Base-by-base conservation (phyloP, 2,888 invertebrate species). In the Drosophila kanekoi region DNA sequence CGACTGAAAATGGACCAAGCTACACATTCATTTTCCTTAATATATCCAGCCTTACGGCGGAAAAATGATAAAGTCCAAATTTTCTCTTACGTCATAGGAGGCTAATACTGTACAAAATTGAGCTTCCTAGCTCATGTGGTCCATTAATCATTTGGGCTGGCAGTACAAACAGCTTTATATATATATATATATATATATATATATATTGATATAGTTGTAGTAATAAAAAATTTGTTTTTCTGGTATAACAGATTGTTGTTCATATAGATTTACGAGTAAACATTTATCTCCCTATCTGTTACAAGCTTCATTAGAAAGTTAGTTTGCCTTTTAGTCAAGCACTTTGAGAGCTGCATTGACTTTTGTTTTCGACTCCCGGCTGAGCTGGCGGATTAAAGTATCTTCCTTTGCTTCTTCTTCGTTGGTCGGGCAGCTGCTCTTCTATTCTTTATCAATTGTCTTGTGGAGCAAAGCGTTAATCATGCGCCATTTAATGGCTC, bases 401-500 rank as follows among this genome's bases (percentile, higher is more conserved):
- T 52, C 41, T 28, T 28, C 8, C 8, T 18, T 8, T 14, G 23
- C 43, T 52, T 54, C 41, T 28, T 47, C 53, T 44, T 61, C 37
- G 48, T 57, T 49, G 18, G 32, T 11, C 38, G 47, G 32, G 60
- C 58, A 41, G 44, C 45, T 61, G 35, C 37, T 61, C 32, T 54
- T 63, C 67, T 69, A 64, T 79, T 79, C 71, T 79, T 71, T 77
- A 82, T 79, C 83, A 86, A 88, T 88, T 83, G 86, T 88, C 86
- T 85, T 73, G 70, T 71, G 54, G 65, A 78, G 75, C 70, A 88
- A 83, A 75, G 87, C 89, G 89, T 84, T 84, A 84, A 84, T 84
- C 83, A 83, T 88, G 87, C 88, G 75, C 75, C 89, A 80, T 82
- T 88, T 83, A 79, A 83, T 77, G 81, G 77, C 81, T 63, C 63